These are phyloP conservation scores for Acipenser transmontanus DNA, from an alignment of 2,797 vertebrate genomes.

Conservation along the genomic window DNA sequence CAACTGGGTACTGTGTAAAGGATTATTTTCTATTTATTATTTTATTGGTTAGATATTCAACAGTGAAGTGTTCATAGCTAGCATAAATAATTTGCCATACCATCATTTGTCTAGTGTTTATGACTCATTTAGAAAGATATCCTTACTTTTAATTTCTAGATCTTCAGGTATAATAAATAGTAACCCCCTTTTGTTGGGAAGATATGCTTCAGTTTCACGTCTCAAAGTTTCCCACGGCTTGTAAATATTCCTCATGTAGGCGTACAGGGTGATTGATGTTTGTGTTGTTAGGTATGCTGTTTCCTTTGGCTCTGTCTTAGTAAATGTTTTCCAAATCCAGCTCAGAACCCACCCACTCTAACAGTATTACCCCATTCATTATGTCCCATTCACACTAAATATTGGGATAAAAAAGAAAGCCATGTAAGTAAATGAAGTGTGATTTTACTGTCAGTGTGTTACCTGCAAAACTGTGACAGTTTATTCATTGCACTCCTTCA, in stretches of 20 bases:
- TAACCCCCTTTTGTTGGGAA: too few species aligned
- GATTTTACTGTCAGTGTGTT: constrained; percentile 28
- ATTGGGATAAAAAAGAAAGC: constrained; percentile 21
- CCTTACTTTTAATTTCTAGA: too few species aligned
- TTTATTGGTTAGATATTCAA: too few species aligned
- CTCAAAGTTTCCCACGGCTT: constrained; percentile 13
- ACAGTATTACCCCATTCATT: constrained; percentile 21
- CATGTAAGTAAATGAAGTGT: constrained; percentile 27
- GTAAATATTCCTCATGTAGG: constrained; percentile 9
- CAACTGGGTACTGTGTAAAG: too few species aligned
- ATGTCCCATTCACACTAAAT: constrained; percentile 11
- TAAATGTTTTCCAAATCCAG: constrained; percentile 30
- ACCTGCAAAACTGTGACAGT: constrained; percentile 13
- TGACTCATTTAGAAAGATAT: too few species aligned
- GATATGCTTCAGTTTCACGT: neutral
- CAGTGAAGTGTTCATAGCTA: neutral
- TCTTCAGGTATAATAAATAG: too few species aligned
- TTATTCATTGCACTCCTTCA: constrained; percentile 11
- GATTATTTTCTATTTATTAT: too few species aligned
- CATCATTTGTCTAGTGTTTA: too few species aligned
- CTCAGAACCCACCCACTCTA: constrained; percentile 17
- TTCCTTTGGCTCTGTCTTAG: constrained; percentile 26
- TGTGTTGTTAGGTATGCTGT: neutral
- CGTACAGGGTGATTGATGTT: constrained; percentile 14
- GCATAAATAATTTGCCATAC: too few species aligned